These are phyloP conservation scores for Bruchidius siliquastri DNA, from an alignment of 2,888 invertebrate genomes.

Conservation along the genomic window DNA sequence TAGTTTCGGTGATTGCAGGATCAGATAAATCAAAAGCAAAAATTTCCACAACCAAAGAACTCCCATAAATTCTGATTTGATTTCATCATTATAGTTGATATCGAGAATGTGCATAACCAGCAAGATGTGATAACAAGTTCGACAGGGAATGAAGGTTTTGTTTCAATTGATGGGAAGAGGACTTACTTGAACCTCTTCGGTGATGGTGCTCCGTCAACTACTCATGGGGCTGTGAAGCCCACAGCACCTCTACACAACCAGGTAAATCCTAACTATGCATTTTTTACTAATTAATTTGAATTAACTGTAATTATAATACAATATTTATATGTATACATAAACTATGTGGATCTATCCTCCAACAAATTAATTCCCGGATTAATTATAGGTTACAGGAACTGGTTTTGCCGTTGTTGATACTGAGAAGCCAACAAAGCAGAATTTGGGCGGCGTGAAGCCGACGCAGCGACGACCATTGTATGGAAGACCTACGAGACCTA, in stretches of 20 bases:
- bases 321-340: too few relatives aligned
- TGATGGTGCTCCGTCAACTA: slow-evolving; percentile 42
- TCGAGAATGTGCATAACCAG: slow-evolving; percentile 41
- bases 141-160: slow-evolving; percentile 78
- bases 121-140: slow-evolving; percentile 74
- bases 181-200: slow-evolving; percentile 84
- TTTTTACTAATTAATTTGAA: too few relatives aligned
- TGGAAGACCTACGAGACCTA: slow-evolving; percentile 47
- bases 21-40: too few relatives aligned
- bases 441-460: slow-evolving; percentile 39
- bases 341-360: too few relatives aligned
- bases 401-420: slow-evolving; percentile 63
- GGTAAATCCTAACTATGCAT: slow-evolving; percentile 10
- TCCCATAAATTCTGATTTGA: neutral
- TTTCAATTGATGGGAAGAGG: slow-evolving; percentile 86
- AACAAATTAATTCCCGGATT: too few relatives aligned
- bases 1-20: too few relatives aligned
- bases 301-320: too few relatives aligned
- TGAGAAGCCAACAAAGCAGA: slow-evolving; percentile 46
- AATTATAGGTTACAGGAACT: slow-evolving; percentile 50
- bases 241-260: slow-evolving; percentile 44
- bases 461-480: slow-evolving; percentile 53
- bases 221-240: slow-evolving; percentile 32
- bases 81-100: slow-evolving; percentile 49
- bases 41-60: too few relatives aligned